Evolutionary conservation across 2,888 invertebrate species (phyloP), one percentile per base, ranked within the genome.

Genomic region (Acrobasis suavella): DNA sequence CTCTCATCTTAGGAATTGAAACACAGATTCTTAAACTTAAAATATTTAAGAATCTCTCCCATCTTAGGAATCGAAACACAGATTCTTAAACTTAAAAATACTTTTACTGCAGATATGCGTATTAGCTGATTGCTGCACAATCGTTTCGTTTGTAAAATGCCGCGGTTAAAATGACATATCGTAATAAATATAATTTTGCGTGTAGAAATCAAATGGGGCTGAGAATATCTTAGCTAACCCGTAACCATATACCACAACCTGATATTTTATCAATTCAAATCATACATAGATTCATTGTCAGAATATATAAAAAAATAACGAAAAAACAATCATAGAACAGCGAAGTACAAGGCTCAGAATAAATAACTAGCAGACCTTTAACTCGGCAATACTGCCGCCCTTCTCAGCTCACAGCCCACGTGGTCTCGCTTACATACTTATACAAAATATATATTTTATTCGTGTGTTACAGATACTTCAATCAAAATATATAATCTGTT

Each of bases 401-500:
- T 12, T 39, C 55, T 55, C 16, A 10, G 15, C 39, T 55, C 55
- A 55, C 55, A 55, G 55, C 55, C 55, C 32, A 32, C 32, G 37
- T 39, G 39, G 15, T 15, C 16, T 39, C 9, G 39, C 39, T 39
- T 39, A 38, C 38, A 38, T 55, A 55, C 22, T 22, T 55, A 55
- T 39, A 55, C 38, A 55, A 55, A 39, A 55, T 55, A 55, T 52
- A 52, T 55, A 39, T 39, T 55, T 55, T 38, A 55, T 38, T 55
- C 55, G 32, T 39, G 38, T 55, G 15, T 55, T 38, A 16, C 55
- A 55, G 39, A 17, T 15, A 55, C 55, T 55, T 39, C 12, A 55
- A 39, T 55, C 16, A 55, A 55, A 55, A 55, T 55, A 55, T 39
- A 55, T 55, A 55, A 55, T 55, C 54, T 55, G 54, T 39, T 38